Evolutionary conservation across 2,113 vertebrate genomes (phyloP), one percentile per base, ranked within the genome.

Genomic region (Gila orcuttii): DNA sequence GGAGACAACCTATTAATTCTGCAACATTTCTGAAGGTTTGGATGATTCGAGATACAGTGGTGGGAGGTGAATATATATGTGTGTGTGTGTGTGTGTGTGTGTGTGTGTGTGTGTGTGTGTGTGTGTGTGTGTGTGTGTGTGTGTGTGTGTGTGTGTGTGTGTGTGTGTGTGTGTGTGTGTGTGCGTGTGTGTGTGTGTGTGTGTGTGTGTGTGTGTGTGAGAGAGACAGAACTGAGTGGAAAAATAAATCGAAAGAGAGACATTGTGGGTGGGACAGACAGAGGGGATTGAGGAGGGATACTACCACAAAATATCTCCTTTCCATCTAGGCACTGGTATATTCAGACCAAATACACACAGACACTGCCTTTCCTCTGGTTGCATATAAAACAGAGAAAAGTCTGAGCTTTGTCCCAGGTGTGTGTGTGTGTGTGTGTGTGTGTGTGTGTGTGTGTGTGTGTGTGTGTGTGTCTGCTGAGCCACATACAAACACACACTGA

Each of bases 391-490:
- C 45, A 86, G 87, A 79, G 66, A 21, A 45, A 33, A 75, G 36
- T 64, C 62, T 82, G 78, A 81, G 85, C 87, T 78, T 87, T 84
- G 89, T 92, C 89, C 88, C 86, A 91, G 88, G 90, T 77, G 75
- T 80, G 69, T 76, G 57, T 87, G 60, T 79, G 28, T 79, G 64
- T 84, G 85, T 85, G 86, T 86, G 79, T 88, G 69, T 87, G 82
- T 81, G 33, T 36, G 33, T 4, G 36, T 36, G 33, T 4, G 33
- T 36, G 33, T 4, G 33, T 36, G 33, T 4, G 36, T 39, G 36
- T 7, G 39, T 39, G 39, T 7, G 39, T 39, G 39, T 39, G 6
- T 39, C 28, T 84, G 86, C 83, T 89, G 71, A 90, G 59, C 83
- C 59, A 33, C 75, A 66, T 45, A 86, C 66, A 83, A 77, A 77